phyloP scores from a whole-genome alignment of 2,113 vertebrate genomes.

The Thunnus thynnus region DNA sequence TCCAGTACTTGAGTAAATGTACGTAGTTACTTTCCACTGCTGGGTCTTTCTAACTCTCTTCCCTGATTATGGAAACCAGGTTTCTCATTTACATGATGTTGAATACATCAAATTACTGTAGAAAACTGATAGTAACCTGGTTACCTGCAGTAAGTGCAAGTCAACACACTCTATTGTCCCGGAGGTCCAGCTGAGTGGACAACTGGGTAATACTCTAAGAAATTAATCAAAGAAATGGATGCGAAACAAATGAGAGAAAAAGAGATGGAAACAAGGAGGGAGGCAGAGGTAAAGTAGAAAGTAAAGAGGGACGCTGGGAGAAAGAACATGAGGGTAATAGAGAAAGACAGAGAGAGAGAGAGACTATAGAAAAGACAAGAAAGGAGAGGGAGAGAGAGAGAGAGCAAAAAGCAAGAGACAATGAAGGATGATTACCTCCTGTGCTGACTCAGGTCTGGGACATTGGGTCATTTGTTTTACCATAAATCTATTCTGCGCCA shows the following conservation, averaged over 20 bases:
- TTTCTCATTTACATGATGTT: neutral
- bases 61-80: neutral
- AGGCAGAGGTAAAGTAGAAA: neutral
- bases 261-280: neutral
- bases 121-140: neutral
- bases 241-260: neutral
- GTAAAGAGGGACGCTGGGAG: neutral
- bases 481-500: slow-evolving; percentile 36
- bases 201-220: neutral
- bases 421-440: slow-evolving; percentile 44
- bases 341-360: neutral
- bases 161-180: no score
- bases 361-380: slow-evolving; percentile 6
- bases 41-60: neutral
- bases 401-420: slow-evolving; percentile 4
- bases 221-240: neutral
- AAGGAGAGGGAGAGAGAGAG: neutral
- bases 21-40: no score
- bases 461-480: slow-evolving; percentile 43
- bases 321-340: neutral
- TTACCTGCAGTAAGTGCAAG: no score
- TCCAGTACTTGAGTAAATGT: no score
- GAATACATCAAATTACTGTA: neutral
- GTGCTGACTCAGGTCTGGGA: slow-evolving; percentile 57
- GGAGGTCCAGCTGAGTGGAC: neutral